Base-by-base conservation (phyloP, 2,888 invertebrate species). In the Ormyrus pomaceus region DNA sequence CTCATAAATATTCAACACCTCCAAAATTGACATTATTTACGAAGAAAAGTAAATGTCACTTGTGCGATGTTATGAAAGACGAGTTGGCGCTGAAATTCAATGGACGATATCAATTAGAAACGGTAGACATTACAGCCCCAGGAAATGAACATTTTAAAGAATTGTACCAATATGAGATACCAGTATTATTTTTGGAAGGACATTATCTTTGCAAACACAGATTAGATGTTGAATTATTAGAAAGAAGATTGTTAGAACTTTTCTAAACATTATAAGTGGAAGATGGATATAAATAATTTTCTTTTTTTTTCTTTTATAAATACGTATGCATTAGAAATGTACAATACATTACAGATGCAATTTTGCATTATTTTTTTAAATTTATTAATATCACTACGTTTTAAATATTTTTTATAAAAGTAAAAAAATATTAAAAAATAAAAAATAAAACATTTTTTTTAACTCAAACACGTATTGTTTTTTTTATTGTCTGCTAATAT, bases 101-200 rank as follows among this genome's bases (percentile, higher is more conserved):
- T 84, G 91, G 93, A 78, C 93, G 93, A 87, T 93, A 96, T 87
- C 88, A 92, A 55, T 92, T 97, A 83, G 91, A 95, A 88, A 94
- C 95, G 90, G 93, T 97, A 70, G 94, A 96, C 90, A 97, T 98
- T 69, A 94, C 94, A 13, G 92, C 92, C 11, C 93, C 93, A 87
- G 95, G 94, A 86, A 96, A 97, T 90, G 87, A 95, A 55, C 92
- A 93, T 73, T 96, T 94, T 93, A 91, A 94, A 79, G 92, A 94
- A 80, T 91, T 96, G 65, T 98, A 96, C 87, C 93, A 94, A 83
- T 93, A 95, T 88, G 97, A 98, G 88, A 97, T 98, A 87, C 97
- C 98, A 61, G 97, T 98, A 8, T 91, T 98, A 84, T 96, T 97
- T 91, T 92, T 97, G 7, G 95, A 97, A 91, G 95, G 95, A 6